A percentile compares a stretch with the other conserved stretches of the same genome.
phyloP scores from a whole-genome alignment of 2,113 vertebrate genomes.

The Nesogale talazaci region DNA sequence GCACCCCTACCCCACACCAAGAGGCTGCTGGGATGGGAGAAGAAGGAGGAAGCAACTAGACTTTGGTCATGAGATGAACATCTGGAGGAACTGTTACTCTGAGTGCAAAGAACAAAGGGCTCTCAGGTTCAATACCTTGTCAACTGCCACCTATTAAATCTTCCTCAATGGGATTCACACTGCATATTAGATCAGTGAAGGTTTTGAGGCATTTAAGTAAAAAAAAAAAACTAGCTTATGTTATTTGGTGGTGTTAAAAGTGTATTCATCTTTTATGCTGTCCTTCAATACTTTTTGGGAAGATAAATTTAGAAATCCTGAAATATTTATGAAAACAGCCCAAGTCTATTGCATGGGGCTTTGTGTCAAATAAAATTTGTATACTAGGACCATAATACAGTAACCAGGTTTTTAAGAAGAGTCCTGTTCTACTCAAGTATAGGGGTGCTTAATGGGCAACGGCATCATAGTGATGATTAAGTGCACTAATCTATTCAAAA shows the following conservation, averaged over 20 bases:
- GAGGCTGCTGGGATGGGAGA: not conserved
- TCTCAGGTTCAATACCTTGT: not conserved
- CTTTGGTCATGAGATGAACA: not conserved
- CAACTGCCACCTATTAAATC: not conserved
- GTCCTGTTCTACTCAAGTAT: constrained; percentile 11
- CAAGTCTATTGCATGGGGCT: not conserved
- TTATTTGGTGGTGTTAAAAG: too few species aligned
- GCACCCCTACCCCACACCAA: not conserved
- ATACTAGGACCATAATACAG: not conserved
- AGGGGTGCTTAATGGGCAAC: constrained; percentile 35
- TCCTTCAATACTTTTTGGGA: not conserved
- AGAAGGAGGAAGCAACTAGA: not conserved
- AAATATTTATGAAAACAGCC: constrained; percentile 39
- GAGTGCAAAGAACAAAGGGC: not conserved
- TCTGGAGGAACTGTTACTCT: not conserved
- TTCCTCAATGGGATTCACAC: not conserved
- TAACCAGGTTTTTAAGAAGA: constrained; percentile 39
- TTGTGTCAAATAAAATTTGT: not conserved
- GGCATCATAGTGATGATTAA: constrained; percentile 14
- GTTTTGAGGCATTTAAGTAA: not conserved
- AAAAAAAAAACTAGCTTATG: too few species aligned
- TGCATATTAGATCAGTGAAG: not conserved
- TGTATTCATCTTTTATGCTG: too few species aligned
- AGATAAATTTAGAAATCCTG: constrained; percentile 35
- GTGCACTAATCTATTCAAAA: constrained; percentile 6